Evolutionary conservation across 1,140 invertebrate species (phyloP).

Genomic region (Drosophila ercepeae): DNA sequence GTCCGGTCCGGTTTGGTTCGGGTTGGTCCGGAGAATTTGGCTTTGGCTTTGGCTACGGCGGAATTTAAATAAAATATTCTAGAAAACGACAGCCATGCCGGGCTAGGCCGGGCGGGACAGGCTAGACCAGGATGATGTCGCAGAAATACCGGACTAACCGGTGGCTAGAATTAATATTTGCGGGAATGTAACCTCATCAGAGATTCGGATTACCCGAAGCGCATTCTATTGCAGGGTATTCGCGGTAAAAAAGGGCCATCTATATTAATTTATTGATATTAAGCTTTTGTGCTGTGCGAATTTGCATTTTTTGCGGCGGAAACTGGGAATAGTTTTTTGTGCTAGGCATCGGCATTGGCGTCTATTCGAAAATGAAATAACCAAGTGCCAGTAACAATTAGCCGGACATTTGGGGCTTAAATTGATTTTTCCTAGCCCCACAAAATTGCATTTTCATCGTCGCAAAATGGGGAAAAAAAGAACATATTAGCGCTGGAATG

Average conservation of each 20-base stretch:
- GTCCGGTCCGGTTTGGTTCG: slow-evolving; percentile 5
- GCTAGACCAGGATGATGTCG: slow-evolving; percentile 2
- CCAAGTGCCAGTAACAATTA: slow-evolving; percentile 26
- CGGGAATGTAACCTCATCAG: not conserved
- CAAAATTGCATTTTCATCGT: slow-evolving; percentile 56
- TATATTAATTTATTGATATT: slow-evolving; percentile 68
- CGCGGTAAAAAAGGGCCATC: slow-evolving; percentile 5
- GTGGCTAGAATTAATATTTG: not conserved
- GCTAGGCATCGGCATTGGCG: not conserved
- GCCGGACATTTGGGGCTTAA: slow-evolving; percentile 32
- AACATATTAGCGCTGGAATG: slow-evolving; percentile 60
- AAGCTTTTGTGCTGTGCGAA: slow-evolving; percentile 47
- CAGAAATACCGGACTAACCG: not conserved
- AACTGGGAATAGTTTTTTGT: slow-evolving; percentile 25
- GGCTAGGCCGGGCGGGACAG: not conserved
- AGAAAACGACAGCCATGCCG: slow-evolving; percentile 31
- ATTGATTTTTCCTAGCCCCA: slow-evolving; percentile 45
- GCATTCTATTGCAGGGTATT: slow-evolving; percentile 4
- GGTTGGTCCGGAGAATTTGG: not conserved
- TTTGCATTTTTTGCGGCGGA: slow-evolving; percentile 44
- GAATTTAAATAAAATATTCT: slow-evolving; percentile 75
- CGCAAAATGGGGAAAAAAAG: not conserved
- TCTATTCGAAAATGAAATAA: slow-evolving; percentile 15
- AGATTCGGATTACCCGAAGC: not conserved
- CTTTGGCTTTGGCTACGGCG: slow-evolving; percentile 6